These are phyloP conservation scores for Papilio protenor DNA, from an alignment of 2,888 invertebrate genomes.

Conservation along the genomic window DNA sequence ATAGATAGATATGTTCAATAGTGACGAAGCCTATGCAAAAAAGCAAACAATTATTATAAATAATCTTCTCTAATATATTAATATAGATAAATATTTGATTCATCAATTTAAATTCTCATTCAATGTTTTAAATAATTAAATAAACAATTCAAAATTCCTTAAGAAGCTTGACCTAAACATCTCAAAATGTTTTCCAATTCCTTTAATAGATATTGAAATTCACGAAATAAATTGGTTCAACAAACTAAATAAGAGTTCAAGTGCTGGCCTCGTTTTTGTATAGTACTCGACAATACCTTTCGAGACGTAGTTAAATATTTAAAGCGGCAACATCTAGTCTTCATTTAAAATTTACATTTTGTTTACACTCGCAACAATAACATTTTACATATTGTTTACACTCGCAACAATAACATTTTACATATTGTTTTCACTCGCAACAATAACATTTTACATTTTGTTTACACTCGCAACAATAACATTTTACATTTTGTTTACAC, in stretches of 20 bases:
- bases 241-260: constrained; percentile 34
- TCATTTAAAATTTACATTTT: constrained; percentile 24
- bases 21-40: too few relatives aligned
- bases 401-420: constrained; percentile 29
- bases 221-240: constrained; percentile 27
- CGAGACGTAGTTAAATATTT: constrained; percentile 36
- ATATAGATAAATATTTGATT: too few relatives aligned
- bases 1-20: too few relatives aligned
- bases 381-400: constrained; percentile 25
- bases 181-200: constrained; percentile 21
- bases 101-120: too few relatives aligned
- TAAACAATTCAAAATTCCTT: background rate
- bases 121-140: background rate
- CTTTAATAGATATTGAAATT: constrained; percentile 18
- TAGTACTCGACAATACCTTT: constrained; percentile 37
- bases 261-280: constrained; percentile 34
- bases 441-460: constrained; percentile 31
- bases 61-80: too few relatives aligned
- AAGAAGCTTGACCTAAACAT: constrained; percentile 16
- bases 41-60: too few relatives aligned
- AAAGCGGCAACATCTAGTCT: constrained; percentile 26
- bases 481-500: constrained; percentile 25
- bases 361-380: constrained; percentile 22
- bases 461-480: constrained; percentile 22
- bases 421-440: constrained; percentile 7